phyloP scores from a whole-genome alignment of 2,113 vertebrate genomes.

The Telmatochromis brachygnathus region DNA sequence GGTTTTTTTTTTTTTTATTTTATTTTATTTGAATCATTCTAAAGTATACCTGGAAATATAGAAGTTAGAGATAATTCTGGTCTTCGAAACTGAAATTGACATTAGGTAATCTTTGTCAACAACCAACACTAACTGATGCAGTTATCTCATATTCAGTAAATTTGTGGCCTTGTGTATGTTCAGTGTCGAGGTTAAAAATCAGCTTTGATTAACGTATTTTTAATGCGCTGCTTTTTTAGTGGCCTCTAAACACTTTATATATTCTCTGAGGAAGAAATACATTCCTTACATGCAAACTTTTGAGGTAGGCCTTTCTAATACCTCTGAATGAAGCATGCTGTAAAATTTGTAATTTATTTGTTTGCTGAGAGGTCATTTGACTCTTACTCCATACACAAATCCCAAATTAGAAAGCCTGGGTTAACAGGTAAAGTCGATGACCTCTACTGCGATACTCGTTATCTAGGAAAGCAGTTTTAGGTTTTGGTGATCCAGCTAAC shows the following conservation, averaged over 20 bases:
- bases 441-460: neutral
- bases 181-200: neutral
- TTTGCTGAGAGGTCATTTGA: neutral
- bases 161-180: neutral
- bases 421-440: neutral
- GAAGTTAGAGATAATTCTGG: neutral
- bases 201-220: neutral
- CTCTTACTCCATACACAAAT: neutral
- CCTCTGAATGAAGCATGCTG: neutral
- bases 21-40: neutral
- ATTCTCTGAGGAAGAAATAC: neutral
- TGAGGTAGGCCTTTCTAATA: neutral
- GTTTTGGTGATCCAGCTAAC: neutral
- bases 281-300: neutral
- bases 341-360: neutral
- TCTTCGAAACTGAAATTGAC: neutral
- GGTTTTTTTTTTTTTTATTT: rapidly evolving
- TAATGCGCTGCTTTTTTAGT: neutral
- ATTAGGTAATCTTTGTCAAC: neutral
- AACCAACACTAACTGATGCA: neutral
- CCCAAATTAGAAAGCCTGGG: neutral
- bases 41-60: neutral
- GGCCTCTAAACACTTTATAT: neutral
- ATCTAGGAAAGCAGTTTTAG: neutral
- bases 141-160: neutral